phyloP scores from a whole-genome alignment of 2,797 vertebrate species.

The Aplochiton taeniatus region DNA sequence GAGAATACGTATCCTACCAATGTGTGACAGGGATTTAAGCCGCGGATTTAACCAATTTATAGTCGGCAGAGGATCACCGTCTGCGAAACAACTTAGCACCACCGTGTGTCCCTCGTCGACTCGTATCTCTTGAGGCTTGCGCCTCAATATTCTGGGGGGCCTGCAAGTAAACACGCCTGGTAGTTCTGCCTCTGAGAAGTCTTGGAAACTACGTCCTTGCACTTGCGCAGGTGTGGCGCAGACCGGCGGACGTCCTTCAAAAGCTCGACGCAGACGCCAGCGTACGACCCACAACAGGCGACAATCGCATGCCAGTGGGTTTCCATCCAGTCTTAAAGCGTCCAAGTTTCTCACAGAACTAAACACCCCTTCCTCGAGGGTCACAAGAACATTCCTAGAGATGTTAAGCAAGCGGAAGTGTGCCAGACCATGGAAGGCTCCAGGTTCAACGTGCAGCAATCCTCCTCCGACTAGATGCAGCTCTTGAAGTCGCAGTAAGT shows the following conservation, averaged over 20 bases:
- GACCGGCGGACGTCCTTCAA: conserved; percentile 66
- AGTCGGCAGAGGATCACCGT: conserved; percentile 82
- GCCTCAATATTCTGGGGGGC: conserved; percentile 72
- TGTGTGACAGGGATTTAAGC: conserved; percentile 55
- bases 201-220: conserved; percentile 71
- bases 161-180: conserved; percentile 78
- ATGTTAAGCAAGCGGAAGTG: conserved; percentile 80
- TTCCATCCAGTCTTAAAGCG: conserved; percentile 78
- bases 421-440: conserved; percentile 77
- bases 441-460: conserved; percentile 71
- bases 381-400: conserved; percentile 79
- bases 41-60: conserved; percentile 81
- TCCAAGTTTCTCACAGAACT: conserved; percentile 74
- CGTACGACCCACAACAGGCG: conserved; percentile 83
- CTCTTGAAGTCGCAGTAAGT: conserved; percentile 80
- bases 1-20: conserved; percentile 75
- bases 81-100: conserved; percentile 76
- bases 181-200: conserved; percentile 72
- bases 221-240: conserved; percentile 73
- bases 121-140: conserved; percentile 61
- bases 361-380: conserved; percentile 78
- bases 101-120: conserved; percentile 80
- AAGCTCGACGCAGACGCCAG: conserved; percentile 65
- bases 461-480: conserved; percentile 77
- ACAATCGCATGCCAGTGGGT: conserved; percentile 87